Evolutionary conservation across 2,797 vertebrate genomes (phyloP), one percentile per base, ranked within the genome.

Genomic region (Melanotaenia nigrans): DNA sequence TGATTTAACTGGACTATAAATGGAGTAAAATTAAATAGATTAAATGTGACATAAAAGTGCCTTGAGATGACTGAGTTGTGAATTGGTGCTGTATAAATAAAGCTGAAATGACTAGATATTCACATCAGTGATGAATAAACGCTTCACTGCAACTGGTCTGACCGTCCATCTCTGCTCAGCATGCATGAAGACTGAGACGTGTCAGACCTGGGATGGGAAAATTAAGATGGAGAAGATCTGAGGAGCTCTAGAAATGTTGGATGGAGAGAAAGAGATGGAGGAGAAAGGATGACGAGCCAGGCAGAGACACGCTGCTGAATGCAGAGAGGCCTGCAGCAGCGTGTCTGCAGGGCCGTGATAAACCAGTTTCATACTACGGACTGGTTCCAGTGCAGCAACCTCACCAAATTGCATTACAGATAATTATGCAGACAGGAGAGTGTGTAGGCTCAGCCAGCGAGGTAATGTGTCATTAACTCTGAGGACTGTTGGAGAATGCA

Each of bases 201-300:
- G 8, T 8, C n/a, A 51, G 47, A 69, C 75, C 65, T 1, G 5
- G 36, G 68, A 38, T 60, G 75, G 69, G 75, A 86, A 68, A 84
- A 87, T 85, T 77, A 85, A 81, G 82, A 67, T 64, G 75, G 67
- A 83, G 42, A 45, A 24, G 28, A 65, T 64, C 40, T 30, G 54
- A 55, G 54, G 73, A 54, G 55, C 32, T 65, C 4, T 9, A 14
- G 1, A 42, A 56, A 68, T 38, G 58, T 81, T 36, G 58, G 63
- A 68, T 22, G 56, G 64, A 71, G 58, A 59, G 71, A 69, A 3
- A 25, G 58, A 58, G 64, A 68, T n/a, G 33, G 38, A 45, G 40
- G 68, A 59, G 38, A 54, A 56, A 71, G 57, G 63, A 24, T 53
- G 75, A 68, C 56, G 25, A 60, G 65, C 62, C 70, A 40, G 36